A percentile compares a stretch with the other conserved stretches of the same genome.
Conservation (phyloP, 2,888 invertebrate genomes). For the Corbicula japonica region DNA sequence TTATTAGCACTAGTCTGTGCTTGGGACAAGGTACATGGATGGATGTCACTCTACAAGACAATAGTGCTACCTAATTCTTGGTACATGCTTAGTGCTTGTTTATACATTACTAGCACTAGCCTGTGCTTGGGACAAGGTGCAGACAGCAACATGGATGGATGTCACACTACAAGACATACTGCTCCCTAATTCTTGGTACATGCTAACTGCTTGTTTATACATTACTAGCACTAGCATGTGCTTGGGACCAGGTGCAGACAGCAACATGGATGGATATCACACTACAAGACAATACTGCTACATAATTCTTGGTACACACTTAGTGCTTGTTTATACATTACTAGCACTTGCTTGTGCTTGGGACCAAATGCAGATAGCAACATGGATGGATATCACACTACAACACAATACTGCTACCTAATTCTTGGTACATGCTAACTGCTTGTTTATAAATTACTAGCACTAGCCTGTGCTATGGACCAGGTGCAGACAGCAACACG, state of each 20-base stretch:
- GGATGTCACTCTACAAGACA: neutral
- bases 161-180: conserved; percentile 6
- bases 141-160: conserved; percentile 11
- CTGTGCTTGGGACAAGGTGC: conserved; percentile 24
- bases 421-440: conserved; percentile 9
- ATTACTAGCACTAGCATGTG: conserved; percentile 19
- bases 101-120: conserved; percentile 23
- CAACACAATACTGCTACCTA: neutral
- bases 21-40: conserved; percentile 17
- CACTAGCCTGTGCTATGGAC: conserved; percentile 22
- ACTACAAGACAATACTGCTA: neutral
- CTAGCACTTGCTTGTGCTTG: too few species aligned
- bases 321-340: too few species aligned
- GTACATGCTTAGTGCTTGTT: conserved; percentile 32
- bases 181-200: conserved; percentile 32
- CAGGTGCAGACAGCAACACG: neutral
- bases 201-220: conserved; percentile 9
- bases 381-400: neutral
- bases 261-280: too few species aligned
- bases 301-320: conserved; percentile 10
- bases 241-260: conserved; percentile 20
- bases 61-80: conserved; percentile 23
- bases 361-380: neutral
- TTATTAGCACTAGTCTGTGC: conserved; percentile 32
- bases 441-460: conserved; percentile 10